Base-by-base conservation (phyloP, 2,888 invertebrate species). In the Cryptocheilus praepositus region DNA sequence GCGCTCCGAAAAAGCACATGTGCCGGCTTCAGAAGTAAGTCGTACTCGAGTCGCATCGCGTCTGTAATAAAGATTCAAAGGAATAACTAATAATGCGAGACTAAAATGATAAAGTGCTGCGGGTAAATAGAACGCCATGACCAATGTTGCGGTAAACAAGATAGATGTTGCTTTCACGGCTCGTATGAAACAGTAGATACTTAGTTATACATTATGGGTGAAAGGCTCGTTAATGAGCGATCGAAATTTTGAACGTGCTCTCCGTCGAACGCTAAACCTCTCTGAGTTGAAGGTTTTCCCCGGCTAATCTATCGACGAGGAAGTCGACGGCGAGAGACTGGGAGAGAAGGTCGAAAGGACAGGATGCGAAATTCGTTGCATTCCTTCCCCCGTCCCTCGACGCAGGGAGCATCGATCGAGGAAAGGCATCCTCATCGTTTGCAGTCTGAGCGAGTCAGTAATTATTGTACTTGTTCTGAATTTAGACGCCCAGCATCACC, bases 391-490 rank as follows among this genome's bases (percentile, higher is more conserved):
- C 43, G 51, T 55, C 62, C 51, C 55, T 36, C 63, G 57, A 60
- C 46, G 65, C 52, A 52, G 60, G 60, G 53, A 70, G 74, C 11
- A 36, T 36, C 36, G 36, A 36, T 36, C 36, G 36, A 7, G 36
- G 36, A 36, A 36, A 36, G 36, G 36, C 36, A 36, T 36, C 36
- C 36, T 11, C 11, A 11, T 11, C 36, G 36, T 36, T 36, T 36
- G 36, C 11, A 36, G 36, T 36, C 36, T 28, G 64, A 59, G 61
- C 51, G 64, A 83, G 80, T 83, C 74, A 76, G 76, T 83, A 83
- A 85, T 84, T 83, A 83, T 83, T 82, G 80, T 81, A 80, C 81
- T 81, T 80, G 80, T 74, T 11, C 8, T 36, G 36, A 36, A 36
- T 36, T 5, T 7, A 36, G 36, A 36, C 36, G 36, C 36, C 7